Evolutionary conservation across 2,797 vertebrate genomes (phyloP), one percentile per base, ranked within the genome.

Genomic region (Pangasius mekongensis): DNA sequence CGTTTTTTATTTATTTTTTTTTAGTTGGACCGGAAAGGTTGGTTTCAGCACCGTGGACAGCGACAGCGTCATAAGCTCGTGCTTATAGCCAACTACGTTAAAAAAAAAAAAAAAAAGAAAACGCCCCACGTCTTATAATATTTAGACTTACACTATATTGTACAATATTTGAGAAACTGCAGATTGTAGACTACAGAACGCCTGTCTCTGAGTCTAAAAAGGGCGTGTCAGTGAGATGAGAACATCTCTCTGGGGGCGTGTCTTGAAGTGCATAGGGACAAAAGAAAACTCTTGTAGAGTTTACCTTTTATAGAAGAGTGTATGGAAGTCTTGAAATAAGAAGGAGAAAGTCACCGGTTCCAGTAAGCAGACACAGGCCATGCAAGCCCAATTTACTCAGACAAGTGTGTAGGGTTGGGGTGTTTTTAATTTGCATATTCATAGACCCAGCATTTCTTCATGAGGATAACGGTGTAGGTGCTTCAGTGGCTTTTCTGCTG

Each of bases 31-130:
- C 39, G 27, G 60, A 64, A 54, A 4, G 47, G 20, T 66, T 74
- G 36, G 1, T 56, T 77, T 86, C 88, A 86, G 88, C 0, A 89
- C 88, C 88, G 14, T 43, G 86, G 76, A 87, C 86, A 87, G 76
- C 74, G 62, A 18, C 81, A 83, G 8, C 8, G 2, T 5, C 14
- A 8, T 5, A 4, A 3, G 18, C 20, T 18, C 10, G 20, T 22
- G 54, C 3, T 16, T n/a, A 30, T 43, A 18, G 14, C 16, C 20
- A 20, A 36, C 20, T 24, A 6, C 33, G 24, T 24, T 27, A 16
- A 27, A 43, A 74, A 43, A 64, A 39, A 39, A 52, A 3, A 54
- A 47, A 30, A 33, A 4, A 67, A 30, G 0, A 47, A 47, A 7
- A 47, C 43, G 43, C 66, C 30, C 14, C 36, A 71, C 36, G 2